Percentiles rank a stretch among this genome's conserved stretches.
Evolutionary conservation across 2,113 vertebrate species (phyloP).

Genomic region (Geococcyx californianus): DNA sequence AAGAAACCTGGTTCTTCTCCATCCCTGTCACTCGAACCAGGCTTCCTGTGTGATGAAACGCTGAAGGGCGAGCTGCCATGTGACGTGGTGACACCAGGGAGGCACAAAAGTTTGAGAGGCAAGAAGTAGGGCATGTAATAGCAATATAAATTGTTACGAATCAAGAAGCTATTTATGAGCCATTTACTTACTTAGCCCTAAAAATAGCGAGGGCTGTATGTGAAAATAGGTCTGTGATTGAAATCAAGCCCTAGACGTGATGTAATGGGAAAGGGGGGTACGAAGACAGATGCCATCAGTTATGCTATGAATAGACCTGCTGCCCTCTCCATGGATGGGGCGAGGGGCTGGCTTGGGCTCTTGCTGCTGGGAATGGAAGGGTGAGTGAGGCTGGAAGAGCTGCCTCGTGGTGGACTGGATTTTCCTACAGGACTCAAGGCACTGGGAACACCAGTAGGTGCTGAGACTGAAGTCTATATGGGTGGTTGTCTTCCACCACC

Average conservation of each 20-base stretch:
- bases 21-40: background rate
- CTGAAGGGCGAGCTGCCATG: background rate
- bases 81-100: background rate
- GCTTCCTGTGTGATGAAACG: background rate
- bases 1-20: background rate
- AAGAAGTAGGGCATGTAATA: constrained; percentile 10
- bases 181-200: constrained; percentile 52
- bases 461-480: background rate
- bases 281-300: background rate
- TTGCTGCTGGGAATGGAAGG: background rate
- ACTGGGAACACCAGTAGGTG: fast-evolving
- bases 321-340: background rate
- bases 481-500: background rate
- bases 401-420: background rate
- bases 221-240: constrained; percentile 57
- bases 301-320: background rate
- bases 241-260: constrained; percentile 50
- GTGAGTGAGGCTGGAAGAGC: background rate
- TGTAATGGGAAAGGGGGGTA: background rate
- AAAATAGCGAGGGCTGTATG: constrained; percentile 32
- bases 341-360: background rate
- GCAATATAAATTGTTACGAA: background rate
- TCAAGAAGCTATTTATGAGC: constrained; percentile 52
- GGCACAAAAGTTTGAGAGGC: background rate
- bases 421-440: background rate